Conservation (phyloP, 1,140 invertebrate species). For the Sinonovacula constricta region DNA sequence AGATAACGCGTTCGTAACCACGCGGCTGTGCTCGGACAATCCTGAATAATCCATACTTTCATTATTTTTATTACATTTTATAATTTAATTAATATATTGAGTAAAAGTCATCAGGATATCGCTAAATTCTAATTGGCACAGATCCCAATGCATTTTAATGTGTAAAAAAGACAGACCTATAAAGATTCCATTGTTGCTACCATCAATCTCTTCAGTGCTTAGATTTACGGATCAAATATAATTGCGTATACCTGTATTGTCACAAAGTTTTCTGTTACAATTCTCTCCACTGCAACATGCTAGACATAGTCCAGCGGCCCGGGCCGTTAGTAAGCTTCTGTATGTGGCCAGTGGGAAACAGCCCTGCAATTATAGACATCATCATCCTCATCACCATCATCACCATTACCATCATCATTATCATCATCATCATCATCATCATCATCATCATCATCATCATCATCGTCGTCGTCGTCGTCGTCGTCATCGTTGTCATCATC, state of each 20-base stretch:
- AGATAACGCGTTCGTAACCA: neutral
- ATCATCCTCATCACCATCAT: conserved; percentile 49
- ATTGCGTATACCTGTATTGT: conserved; percentile 27
- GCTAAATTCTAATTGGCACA: too few relatives aligned
- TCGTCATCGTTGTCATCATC: conserved; percentile 21
- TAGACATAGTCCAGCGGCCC: conserved; percentile 15
- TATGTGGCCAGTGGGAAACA: conserved; percentile 21
- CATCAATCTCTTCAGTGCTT: neutral
- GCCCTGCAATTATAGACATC: conserved; percentile 29
- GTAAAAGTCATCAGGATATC: too few relatives aligned
- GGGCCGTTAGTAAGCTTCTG: neutral
- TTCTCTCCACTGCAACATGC: conserved; percentile 34
- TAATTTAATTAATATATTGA: neutral
- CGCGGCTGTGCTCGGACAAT: neutral
- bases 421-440: conserved; percentile 56
- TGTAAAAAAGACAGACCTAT: too few relatives aligned
- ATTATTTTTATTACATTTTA: neutral
- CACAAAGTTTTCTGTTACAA: conserved; percentile 39
- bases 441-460: conserved; percentile 58
- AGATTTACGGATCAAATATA: neutral
- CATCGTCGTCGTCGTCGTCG: conserved; percentile 40
- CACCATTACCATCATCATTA: conserved; percentile 43
- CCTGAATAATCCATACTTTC: neutral
- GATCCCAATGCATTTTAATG: too few relatives aligned
- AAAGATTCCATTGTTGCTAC: neutral